Conservation (phyloP, 2,113 vertebrate genomes). For the Capreolus pygargus region DNA sequence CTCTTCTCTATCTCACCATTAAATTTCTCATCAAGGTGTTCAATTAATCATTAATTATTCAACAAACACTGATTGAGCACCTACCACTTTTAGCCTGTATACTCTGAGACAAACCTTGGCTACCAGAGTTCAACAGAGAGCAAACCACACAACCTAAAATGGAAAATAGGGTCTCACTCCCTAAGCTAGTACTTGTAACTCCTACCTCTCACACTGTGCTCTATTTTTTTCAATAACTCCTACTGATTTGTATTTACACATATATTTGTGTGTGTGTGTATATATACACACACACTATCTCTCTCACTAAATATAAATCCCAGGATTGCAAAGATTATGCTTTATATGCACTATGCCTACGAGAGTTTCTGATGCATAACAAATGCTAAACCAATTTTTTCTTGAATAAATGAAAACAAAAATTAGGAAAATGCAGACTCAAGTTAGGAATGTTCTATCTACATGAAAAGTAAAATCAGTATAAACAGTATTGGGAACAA, state of each 20-base stretch:
- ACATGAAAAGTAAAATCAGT: neutral
- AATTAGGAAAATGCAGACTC: neutral
- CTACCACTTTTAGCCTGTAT: neutral
- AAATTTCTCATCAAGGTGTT: neutral
- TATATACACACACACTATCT: neutral
- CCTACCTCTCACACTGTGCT: neutral
- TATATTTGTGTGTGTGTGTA: neutral
- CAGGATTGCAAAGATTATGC: neutral
- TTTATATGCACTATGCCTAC: neutral
- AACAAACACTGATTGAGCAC: neutral
- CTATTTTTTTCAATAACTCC: neutral
- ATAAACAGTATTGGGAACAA: neutral
- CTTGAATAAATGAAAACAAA: neutral
- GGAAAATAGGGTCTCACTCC: neutral
- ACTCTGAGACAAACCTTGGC: neutral
- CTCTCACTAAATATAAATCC: neutral
- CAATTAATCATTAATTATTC: neutral
- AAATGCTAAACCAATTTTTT: neutral
- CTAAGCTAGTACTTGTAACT: neutral
- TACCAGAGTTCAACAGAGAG: neutral
- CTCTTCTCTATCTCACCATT: neutral
- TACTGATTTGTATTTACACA: neutral
- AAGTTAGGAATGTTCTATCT: neutral
- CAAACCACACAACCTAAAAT: neutral
- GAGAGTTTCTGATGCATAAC: neutral